Evolutionary conservation across 2,888 invertebrate genomes (phyloP).

Genomic region (Andrena bucephala): DNA sequence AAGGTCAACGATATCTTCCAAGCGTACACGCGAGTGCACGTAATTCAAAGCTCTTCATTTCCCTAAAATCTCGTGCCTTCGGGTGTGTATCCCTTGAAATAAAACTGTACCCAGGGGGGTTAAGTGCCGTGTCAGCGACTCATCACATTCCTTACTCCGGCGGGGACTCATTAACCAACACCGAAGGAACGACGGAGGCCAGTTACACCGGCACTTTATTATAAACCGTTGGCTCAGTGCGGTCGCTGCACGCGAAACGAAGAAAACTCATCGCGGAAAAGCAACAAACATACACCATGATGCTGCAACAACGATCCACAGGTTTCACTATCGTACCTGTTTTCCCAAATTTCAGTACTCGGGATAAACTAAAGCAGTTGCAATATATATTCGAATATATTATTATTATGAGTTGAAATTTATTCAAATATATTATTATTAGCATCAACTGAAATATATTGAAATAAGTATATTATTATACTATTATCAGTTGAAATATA

Average conservation of each 20-base stretch:
- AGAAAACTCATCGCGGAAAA: neutral
- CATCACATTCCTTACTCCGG: slow-evolving; percentile 35
- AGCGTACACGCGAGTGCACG: slow-evolving; percentile 17
- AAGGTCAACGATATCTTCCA: slow-evolving; percentile 25
- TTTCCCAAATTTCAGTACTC: neutral
- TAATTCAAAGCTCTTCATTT: slow-evolving; percentile 56
- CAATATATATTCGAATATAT: neutral
- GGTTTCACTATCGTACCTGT: neutral
- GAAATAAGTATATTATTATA: too few species aligned
- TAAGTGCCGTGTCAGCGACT: slow-evolving; percentile 42
- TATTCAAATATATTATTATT: too few species aligned
- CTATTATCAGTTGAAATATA: too few species aligned
- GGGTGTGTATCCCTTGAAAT: slow-evolving; percentile 18
- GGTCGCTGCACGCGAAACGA: slow-evolving; percentile 18
- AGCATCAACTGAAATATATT: too few species aligned
- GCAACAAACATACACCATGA: neutral
- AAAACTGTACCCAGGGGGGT: slow-evolving; percentile 43
- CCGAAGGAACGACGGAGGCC: slow-evolving; percentile 23
- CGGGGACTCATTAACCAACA: slow-evolving; percentile 32
- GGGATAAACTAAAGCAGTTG: neutral
- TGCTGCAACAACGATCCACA: neutral
- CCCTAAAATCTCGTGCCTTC: slow-evolving; percentile 31
- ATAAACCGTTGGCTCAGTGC: slow-evolving; percentile 30
- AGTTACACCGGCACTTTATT: slow-evolving; percentile 42
- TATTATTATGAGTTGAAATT: too few species aligned